These are phyloP conservation scores for Dipus sagitta DNA, from an alignment of 2,797 vertebrate genomes.

Conservation along the genomic window DNA sequence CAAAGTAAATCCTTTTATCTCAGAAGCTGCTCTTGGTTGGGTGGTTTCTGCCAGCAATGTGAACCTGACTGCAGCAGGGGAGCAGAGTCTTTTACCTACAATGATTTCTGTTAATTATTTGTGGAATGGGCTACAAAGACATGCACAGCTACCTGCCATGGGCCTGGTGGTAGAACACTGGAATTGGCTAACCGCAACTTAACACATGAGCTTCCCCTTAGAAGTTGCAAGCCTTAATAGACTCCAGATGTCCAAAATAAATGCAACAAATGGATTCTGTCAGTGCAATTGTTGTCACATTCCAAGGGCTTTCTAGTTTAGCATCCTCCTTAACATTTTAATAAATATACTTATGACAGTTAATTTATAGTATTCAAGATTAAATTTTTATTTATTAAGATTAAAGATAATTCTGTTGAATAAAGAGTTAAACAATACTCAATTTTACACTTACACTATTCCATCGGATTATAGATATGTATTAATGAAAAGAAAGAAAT, in stretches of 20 bases:
- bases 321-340: background rate
- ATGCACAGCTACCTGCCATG: background rate
- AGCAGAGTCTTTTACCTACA: background rate
- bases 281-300: background rate
- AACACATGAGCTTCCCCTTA: too few species aligned
- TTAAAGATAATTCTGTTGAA: background rate
- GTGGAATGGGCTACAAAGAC: background rate
- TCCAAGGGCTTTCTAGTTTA: too few species aligned
- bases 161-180: background rate
- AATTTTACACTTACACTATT: background rate
- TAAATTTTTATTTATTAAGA: slow-evolving; percentile 23
- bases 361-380: slow-evolving; percentile 3
- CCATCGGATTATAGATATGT: background rate
- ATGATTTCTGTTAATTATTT: background rate
- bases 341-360: background rate
- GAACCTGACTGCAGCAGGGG: too few species aligned
- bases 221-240: background rate
- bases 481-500: background rate
- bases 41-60: too few species aligned
- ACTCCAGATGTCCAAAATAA: background rate
- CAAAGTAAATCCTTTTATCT: too few species aligned
- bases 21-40: too few species aligned
- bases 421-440: background rate
- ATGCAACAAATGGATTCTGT: background rate
- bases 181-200: background rate